Evolutionary conservation across 2,888 invertebrate genomes (phyloP), one percentile per base, ranked within the genome.

Genomic region (Rhagophthalmus giganteus): DNA sequence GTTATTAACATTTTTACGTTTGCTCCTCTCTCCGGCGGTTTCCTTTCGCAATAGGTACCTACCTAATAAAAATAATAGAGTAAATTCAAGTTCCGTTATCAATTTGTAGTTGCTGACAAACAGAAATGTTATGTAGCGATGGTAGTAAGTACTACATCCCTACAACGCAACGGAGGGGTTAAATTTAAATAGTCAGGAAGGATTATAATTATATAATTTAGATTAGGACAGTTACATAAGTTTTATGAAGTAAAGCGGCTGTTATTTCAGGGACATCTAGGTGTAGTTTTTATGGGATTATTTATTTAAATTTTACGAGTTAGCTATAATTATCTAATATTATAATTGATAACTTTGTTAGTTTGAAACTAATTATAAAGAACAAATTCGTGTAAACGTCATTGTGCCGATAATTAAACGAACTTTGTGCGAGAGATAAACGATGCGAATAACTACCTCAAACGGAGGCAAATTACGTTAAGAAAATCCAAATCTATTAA

Each of bases 1-100:
- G 47, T 39, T 47, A 47, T 47, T 47, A 47, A 28, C 39, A 25
- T 46, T 46, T 38, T 28, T 46, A 37, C 45, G 31, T 46, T 46
- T 32, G 37, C 45, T 35, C 9, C 27, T 40, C 12, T 34, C 44
- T 35, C 34, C 20, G 20, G 10, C 11, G 34, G 20, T 7, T 11
- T 34, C 24, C 12, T 24, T 11, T 34, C 5, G 9, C 8, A 34
- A 33, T 33, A 20, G n/a, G n/a, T n/a, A n/a, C n/a, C n/a, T n/a
- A n/a, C n/a, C n/a, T n/a, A n/a, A n/a, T n/a, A n/a, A n/a, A n/a
- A n/a, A n/a, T n/a, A n/a, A n/a, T n/a, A n/a, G n/a, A n/a, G n/a
- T n/a, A n/a, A n/a, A n/a, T n/a, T n/a, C n/a, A n/a, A n/a, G n/a
- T n/a, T n/a, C n/a, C n/a, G n/a, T n/a, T n/a, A n/a, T n/a, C n/a